Conservation (phyloP, 2,113 vertebrate species). For the Nerophis ophidion region DNA sequence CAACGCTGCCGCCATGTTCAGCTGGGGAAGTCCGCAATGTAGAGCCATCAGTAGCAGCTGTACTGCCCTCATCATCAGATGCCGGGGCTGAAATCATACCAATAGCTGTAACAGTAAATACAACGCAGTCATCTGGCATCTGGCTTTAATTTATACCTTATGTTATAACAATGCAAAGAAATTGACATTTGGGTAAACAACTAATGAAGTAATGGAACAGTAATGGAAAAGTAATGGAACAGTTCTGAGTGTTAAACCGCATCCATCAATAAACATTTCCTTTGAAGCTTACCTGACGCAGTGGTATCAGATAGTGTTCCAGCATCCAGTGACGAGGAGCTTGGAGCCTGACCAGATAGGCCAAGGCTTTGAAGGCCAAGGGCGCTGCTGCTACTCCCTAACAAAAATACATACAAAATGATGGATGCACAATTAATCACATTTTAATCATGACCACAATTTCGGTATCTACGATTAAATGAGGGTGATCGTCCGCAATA, state of each 20-base stretch:
- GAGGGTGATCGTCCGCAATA: too few relatives aligned
- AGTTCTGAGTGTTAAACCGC: neutral
- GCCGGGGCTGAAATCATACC: constrained; percentile 98
- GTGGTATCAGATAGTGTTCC: constrained; percentile 97
- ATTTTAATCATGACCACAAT: too few relatives aligned
- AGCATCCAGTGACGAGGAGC: constrained; percentile 95
- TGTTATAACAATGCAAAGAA: constrained; percentile 19
- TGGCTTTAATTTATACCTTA: constrained; percentile 31
- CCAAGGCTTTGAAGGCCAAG: constrained; percentile 92
- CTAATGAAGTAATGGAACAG: neutral
- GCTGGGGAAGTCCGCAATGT: constrained; percentile 95
- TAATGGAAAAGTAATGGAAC: neutral
- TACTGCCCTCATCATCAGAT: constrained; percentile 98
- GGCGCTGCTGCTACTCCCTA: constrained; percentile 97
- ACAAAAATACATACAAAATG: neutral
- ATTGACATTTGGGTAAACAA: constrained; percentile 5
- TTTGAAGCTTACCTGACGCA: constrained; percentile 86
- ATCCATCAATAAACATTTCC: neutral
- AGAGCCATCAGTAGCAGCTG: constrained; percentile 94
- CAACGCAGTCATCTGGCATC: constrained; percentile 62
- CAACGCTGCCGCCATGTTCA: constrained; percentile 95
- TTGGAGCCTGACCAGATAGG: constrained; percentile 94
- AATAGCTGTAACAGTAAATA: constrained; percentile 96
- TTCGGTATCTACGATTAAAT: too few relatives aligned
- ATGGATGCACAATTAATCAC: too few relatives aligned